Base-by-base conservation (phyloP, 2,888 invertebrate genomes). In the Cistogaster globosa region DNA sequence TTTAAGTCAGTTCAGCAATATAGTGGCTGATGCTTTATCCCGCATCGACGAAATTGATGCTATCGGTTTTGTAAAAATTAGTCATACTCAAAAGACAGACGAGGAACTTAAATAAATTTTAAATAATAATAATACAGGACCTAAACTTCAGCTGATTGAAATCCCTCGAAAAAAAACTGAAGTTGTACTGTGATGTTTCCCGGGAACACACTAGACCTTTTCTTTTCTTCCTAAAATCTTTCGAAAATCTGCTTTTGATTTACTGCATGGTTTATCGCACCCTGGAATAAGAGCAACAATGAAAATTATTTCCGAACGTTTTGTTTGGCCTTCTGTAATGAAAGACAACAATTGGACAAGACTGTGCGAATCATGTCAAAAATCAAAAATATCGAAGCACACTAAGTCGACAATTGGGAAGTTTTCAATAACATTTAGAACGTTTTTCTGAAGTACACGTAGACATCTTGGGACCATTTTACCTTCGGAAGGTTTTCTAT, bases 191-290 rank as follows among this genome's bases (percentile, higher is more conserved):
- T n/a, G n/a, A n/a, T n/a, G n/a, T n/a, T n/a, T n/a, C n/a, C 3
- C 14, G 3, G 12, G 57, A 42, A 14, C n/a, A 18, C 7, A 42
- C 18, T 22, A 12, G 42, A 18, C n/a, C n/a, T n/a, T n/a, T n/a
- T 57, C 69, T 38, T 57, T 38, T 16, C 4, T 69, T 8, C 55
- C 69, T 11, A 42, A 57, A 55, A n/a, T 3, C 2, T 18, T 45
- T 42, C 32, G 18, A n/a, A 78, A 88, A 86, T n/a, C 5, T 7
- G n/a, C n/a, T n/a, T 36, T 60, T n/a, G 9, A 60, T 36, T n/a
- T 32, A 26, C 32, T 58, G 18, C 58, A 58, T 32, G 16, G 36
- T 0, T 36, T 38, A 16, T 36, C 36, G 4, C 60, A 60, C 36
- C 36, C 18, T 14, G 60, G n/a, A 36, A 36, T 32, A 7, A 1